Evolutionary conservation across 1,140 invertebrate species (phyloP), one percentile per base, ranked within the genome.

Genomic region (Drosophila teissieri): DNA sequence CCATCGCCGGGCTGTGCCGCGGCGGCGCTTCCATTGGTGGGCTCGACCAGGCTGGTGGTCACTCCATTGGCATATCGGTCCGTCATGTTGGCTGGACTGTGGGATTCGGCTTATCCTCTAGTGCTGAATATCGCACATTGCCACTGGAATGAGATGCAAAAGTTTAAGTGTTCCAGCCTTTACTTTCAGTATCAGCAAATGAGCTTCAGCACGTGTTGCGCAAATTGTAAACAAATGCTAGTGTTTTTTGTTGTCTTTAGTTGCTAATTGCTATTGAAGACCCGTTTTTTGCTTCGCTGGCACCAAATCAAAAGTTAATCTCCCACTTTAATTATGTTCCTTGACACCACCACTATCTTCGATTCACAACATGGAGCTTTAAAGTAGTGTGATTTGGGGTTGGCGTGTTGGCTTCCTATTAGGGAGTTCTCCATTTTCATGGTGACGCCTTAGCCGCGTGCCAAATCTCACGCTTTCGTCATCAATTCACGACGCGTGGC

Each of bases 41-140:
- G 56, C 44, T 89, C 74, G 12, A 86, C 58, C 55, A 92, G 45
- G n/a, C 65, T 80, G 42, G 74, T 91, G 52, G 72, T 79, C 19
- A 92, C 90, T 48, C 90, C 90, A 70, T 90, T 91, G 15, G 74
- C 90, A 85, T 91, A 91, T 40, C 86, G 72, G 53, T 91, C 90
- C n/a, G 78, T 67, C 90, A 91, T 91, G 17, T 31, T 36, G 31
- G 15, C 31, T 36, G 31, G 17, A 12, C 10, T 37, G 54, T 17
- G 42, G 11, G 40, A 4, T 15, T 49, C n/a, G 70, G 27, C 10
- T 40, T 49, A 37, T 39, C 6, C 19, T 70, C 27, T 45, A 70
- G 2, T 31, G n/a, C 44, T 17, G 44, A 39, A 24, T 17, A 65
- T 8, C 45, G 70, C 51, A 27, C 80, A 83, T 83, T 84, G 80